A percentile compares a stretch with the other conserved stretches of the same genome.
Evolutionary conservation across 2,797 vertebrate genomes (phyloP).

Genomic region (Chanos chanos): DNA sequence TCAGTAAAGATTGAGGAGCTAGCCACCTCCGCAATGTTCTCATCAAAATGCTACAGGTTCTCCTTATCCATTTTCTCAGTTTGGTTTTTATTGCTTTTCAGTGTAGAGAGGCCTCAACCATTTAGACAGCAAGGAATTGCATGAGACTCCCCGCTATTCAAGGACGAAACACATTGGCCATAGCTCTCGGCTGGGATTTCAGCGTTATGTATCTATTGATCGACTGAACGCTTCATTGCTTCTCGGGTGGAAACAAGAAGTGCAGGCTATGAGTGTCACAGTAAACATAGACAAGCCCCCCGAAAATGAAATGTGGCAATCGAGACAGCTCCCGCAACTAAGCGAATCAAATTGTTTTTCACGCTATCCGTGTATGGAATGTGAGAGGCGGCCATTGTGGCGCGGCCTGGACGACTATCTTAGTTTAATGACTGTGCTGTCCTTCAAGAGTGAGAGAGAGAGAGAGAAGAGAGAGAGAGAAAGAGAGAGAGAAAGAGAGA

Average conservation of each 20-base stretch:
- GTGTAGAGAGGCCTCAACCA: slow-evolving; percentile 6
- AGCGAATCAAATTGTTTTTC: slow-evolving; percentile 1
- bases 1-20: no score
- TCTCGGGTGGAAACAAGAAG: slow-evolving; percentile 25
- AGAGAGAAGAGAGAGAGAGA: background rate
- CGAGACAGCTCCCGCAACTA: background rate
- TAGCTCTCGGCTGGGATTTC: slow-evolving; percentile 10
- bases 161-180: slow-evolving; percentile 23
- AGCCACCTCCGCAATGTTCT: background rate
- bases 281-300: slow-evolving; percentile 29
- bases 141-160: slow-evolving; percentile 11
- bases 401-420: background rate
- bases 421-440: background rate
- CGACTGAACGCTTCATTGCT: slow-evolving; percentile 20
- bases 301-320: slow-evolving; percentile 21
- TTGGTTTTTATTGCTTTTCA: slow-evolving; percentile 15
- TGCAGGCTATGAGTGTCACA: slow-evolving; percentile 1
- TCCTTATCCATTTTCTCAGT: slow-evolving; percentile 1
- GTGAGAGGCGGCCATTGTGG: no score
- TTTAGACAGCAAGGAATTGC: background rate
- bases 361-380: slow-evolving; percentile 8
- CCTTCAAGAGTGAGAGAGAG: slow-evolving; percentile 5
- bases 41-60: background rate
- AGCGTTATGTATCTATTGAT: slow-evolving; percentile 18
- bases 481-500: no score